Evolutionary conservation across 2,888 invertebrate species (phyloP).

Genomic region (Laspeyria flexula): DNA sequence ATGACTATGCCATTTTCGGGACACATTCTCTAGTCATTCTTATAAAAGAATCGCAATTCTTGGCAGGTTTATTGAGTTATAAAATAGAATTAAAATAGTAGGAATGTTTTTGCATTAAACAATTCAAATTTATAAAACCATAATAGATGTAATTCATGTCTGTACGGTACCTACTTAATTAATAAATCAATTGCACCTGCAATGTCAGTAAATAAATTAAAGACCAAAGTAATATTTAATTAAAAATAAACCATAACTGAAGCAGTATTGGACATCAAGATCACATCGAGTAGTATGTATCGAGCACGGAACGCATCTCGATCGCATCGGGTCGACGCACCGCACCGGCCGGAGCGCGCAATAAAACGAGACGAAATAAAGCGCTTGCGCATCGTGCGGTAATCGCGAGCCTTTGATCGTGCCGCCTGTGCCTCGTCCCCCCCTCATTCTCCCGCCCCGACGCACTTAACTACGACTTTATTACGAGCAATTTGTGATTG

Average conservation of each 20-base stretch:
- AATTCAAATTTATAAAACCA: no score
- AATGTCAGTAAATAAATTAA: conserved; percentile 9
- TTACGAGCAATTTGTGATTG: conserved; percentile 65
- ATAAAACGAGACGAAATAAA: conserved; percentile 51
- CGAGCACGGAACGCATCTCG: conserved; percentile 38
- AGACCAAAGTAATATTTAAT: conserved; percentile 27
- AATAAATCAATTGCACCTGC: no score
- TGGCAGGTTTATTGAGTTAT: no score
- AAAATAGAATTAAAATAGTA: no score
- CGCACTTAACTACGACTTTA: conserved; percentile 57
- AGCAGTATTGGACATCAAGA: conserved; percentile 14
- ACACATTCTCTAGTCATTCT: conserved; percentile 6
- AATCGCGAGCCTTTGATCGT: conserved; percentile 73
- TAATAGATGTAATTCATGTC: no score
- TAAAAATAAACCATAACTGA: conserved; percentile 18
- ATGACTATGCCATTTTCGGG: conserved; percentile 46
- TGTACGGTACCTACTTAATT: no score
- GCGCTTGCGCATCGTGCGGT: conserved; percentile 70
- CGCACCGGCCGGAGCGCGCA: conserved; percentile 47
- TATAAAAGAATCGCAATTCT: conserved; percentile 11
- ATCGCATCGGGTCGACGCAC: conserved; percentile 60
- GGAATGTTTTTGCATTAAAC: no score
- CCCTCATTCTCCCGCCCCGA: conserved; percentile 13
- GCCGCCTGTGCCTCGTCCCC: conserved; percentile 46
- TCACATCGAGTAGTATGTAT: conserved; percentile 28